Base-by-base conservation (phyloP, 2,113 vertebrate genomes). In the Australoheros scitulus region DNA sequence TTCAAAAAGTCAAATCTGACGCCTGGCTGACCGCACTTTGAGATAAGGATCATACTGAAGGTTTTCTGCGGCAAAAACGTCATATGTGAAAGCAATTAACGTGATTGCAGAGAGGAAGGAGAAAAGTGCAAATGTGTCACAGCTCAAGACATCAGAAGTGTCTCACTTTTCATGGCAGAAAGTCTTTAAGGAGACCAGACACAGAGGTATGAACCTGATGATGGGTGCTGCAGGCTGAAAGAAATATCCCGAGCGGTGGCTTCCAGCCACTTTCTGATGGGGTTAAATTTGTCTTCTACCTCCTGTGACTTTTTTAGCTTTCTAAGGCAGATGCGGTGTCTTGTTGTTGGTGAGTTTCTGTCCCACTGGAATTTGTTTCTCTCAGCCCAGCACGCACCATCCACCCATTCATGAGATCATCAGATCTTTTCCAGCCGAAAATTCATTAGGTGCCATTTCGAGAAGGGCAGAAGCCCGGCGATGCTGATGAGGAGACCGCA, bases 401-500 rank as follows among this genome's bases (percentile, higher is more conserved):
- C 94, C 65, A 72, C 96, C 94, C 96, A 90, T 96, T 95, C 95
- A 95, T 96, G 96, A 96, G 94, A 95, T 96, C 96, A 93, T 95
- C 95, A 95, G 47, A n/a, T 72, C 47, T 72, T 55, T 50, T 55
- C 6, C 47, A 72, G 47, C 32, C 26, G 2, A 55, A 38, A 38
- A 38, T 55, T 72, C 68, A 55, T 72, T 72, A 72, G 47, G 68
- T n/a, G 68, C 47, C 47, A 4, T 34, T 72, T 0, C 0, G 4
- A 34, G 26, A 18, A 34, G 47, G 68, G 68, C 90, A 95, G 83
- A 93, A 72, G 36, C 61, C 77, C 22, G 17, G 95, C 93, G 91
- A 93, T 94, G 95, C 95, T 94, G 96, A 96, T 93, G 96, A 94
- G 93, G 95, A 95, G 93, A 95, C 93, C 93, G 95, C 91, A 89